These are phyloP conservation scores for Pelvicachromis taeniatus DNA, from an alignment of 2,113 vertebrate genomes.

Conservation along the genomic window DNA sequence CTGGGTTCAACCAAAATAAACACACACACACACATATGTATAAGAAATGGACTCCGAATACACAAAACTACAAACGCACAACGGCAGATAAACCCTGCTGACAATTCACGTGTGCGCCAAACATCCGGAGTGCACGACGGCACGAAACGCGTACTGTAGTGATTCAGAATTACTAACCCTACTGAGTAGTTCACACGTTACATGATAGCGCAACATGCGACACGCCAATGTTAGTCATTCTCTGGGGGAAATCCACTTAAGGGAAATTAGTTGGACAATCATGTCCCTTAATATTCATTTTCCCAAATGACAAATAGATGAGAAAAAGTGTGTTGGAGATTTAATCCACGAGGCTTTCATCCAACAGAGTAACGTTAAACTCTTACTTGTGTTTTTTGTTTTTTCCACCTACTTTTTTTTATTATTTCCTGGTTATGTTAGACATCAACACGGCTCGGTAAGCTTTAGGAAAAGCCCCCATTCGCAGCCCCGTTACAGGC, in stretches of 20 bases:
- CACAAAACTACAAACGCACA: background rate
- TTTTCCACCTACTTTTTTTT: background rate
- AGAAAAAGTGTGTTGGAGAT: background rate
- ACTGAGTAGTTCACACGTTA: background rate
- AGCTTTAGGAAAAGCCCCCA: background rate
- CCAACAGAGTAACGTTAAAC: fast-evolving
- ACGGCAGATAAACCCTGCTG: background rate
- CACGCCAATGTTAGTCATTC: background rate
- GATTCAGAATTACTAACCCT: background rate
- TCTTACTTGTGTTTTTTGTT: too few relatives aligned
- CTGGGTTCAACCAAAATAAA: background rate
- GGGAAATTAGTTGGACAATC: background rate
- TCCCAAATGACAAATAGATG: background rate
- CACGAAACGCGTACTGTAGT: background rate
- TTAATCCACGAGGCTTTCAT: background rate
- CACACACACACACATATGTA: background rate
- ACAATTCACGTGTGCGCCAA: background rate
- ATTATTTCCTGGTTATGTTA: background rate
- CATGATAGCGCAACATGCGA: background rate
- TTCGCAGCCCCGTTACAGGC: background rate
- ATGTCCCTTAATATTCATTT: background rate
- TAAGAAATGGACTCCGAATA: background rate
- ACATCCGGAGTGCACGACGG: background rate
- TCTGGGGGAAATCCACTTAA: background rate
- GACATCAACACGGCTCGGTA: fast-evolving